These are phyloP conservation scores for Leptocoma aspasia DNA, from an alignment of 2,113 vertebrate genomes.

Conservation along the genomic window DNA sequence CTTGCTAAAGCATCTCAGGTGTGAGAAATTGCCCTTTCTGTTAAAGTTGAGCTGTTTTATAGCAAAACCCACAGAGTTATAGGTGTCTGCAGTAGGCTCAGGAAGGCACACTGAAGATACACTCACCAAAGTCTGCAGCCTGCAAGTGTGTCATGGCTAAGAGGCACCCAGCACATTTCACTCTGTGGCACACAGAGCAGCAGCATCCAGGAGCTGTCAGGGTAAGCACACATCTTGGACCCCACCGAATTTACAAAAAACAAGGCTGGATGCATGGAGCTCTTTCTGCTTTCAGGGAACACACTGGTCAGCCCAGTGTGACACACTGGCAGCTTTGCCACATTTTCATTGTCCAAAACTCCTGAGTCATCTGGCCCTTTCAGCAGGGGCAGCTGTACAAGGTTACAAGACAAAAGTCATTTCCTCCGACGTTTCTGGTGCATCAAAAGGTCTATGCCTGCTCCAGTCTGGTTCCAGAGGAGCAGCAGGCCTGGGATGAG, in stretches of 20 bases:
- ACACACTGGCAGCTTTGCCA: not conserved
- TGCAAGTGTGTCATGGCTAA: accelerated
- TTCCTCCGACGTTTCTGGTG: not conserved
- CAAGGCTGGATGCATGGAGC: accelerated
- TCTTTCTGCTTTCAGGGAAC: not conserved
- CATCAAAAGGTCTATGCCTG: not conserved
- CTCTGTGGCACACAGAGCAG: accelerated
- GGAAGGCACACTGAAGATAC: not conserved
- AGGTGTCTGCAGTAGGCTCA: not conserved
- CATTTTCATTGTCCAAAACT: not conserved
- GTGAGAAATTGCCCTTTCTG: not conserved
- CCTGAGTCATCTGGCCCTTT: not conserved
- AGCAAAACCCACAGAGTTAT: not conserved
- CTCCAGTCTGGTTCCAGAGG: not conserved
- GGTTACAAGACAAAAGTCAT: accelerated
- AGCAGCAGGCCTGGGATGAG: not conserved
- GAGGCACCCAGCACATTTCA: not conserved
- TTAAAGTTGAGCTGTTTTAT: not conserved
- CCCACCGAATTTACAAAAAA: not conserved
- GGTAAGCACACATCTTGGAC: accelerated
- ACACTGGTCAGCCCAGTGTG: not conserved
- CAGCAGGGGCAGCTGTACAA: not conserved
- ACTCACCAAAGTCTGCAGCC: not conserved
- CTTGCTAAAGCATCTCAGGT: not conserved
- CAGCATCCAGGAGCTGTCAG: not conserved